These are phyloP conservation scores for Pyrgus malvae DNA, from an alignment of 2,888 invertebrate genomes.

Conservation along the genomic window DNA sequence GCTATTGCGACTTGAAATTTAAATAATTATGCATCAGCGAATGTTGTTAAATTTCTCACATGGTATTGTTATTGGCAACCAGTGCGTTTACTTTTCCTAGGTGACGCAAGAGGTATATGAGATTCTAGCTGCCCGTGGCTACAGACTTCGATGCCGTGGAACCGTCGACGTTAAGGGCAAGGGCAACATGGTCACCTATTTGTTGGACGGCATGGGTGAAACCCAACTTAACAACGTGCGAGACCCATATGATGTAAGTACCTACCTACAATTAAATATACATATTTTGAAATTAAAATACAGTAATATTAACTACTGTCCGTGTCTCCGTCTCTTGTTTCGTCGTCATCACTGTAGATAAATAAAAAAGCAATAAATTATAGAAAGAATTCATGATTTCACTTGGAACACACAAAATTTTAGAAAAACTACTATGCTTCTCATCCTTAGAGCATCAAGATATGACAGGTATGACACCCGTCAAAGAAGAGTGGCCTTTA, in stretches of 20 bases:
- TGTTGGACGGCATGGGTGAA: slow-evolving; percentile 82
- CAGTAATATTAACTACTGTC: neutral
- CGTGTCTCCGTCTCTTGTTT: no score
- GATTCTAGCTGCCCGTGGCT: slow-evolving; percentile 89
- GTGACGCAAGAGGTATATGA: slow-evolving; percentile 94
- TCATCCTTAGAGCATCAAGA: no score
- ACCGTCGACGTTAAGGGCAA: slow-evolving; percentile 96
- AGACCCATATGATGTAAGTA: slow-evolving; percentile 60
- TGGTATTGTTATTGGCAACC: slow-evolving; percentile 21
- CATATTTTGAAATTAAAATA: neutral
- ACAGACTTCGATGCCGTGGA: slow-evolving; percentile 91
- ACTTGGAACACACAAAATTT: no score
- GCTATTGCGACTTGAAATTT: neutral
- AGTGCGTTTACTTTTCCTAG: slow-evolving; percentile 63
- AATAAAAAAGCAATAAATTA: no score
- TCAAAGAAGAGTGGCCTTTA: no score
- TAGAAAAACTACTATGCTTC: no score
- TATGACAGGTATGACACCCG: no score
- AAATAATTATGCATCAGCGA: neutral
- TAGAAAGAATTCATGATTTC: no score
- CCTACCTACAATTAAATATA: neutral
- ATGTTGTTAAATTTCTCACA: neutral
- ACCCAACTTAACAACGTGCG: slow-evolving; percentile 35
- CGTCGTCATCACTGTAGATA: no score
- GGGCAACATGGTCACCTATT: slow-evolving; percentile 96